Evolutionary conservation across 1,140 invertebrate species (phyloP).

Genomic region (Zaprionus capensis): DNA sequence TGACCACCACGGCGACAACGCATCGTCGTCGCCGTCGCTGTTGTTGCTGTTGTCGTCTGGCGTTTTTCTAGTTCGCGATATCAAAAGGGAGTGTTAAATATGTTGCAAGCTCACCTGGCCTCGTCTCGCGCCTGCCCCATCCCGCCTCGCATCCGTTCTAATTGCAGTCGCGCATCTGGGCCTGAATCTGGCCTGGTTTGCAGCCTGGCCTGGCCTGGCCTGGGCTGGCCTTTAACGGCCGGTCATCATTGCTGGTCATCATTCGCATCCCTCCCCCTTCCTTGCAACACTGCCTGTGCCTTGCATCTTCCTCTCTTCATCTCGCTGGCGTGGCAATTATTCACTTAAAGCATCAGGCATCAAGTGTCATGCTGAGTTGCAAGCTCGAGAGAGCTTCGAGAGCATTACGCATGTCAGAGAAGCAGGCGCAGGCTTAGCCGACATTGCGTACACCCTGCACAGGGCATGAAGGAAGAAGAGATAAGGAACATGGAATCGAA

Average conservation of each 20-base stretch:
- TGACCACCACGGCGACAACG: conserved; percentile 72
- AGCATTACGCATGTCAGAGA: conserved; percentile 49
- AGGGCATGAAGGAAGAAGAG: too few relatives aligned
- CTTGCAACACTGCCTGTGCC: neutral
- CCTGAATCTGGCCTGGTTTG: conserved; percentile 47
- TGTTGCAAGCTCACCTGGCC: conserved; percentile 62
- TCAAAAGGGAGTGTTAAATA: conserved; percentile 76
- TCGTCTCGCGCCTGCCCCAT: neutral
- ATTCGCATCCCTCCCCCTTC: conserved; percentile 1
- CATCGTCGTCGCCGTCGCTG: conserved; percentile 47
- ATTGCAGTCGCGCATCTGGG: conserved; percentile 50
- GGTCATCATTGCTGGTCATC: conserved; percentile 52
- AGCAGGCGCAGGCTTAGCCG: conserved; percentile 31
- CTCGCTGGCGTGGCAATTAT: conserved; percentile 65
- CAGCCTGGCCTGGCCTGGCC: conserved; percentile 36
- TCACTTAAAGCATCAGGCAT: conserved; percentile 78
- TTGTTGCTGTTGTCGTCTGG: conserved; percentile 13
- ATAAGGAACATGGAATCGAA: too few relatives aligned
- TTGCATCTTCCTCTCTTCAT: conserved; percentile 36
- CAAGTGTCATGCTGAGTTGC: conserved; percentile 79
- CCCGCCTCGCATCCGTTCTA: conserved; percentile 30
- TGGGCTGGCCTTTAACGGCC: conserved; percentile 43
- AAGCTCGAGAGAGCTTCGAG: conserved; percentile 63
- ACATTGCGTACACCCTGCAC: conserved; percentile 34
- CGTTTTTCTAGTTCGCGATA: conserved; percentile 67